Conservation (phyloP, 2,888 invertebrate species). For the Lathronympha strigana region DNA sequence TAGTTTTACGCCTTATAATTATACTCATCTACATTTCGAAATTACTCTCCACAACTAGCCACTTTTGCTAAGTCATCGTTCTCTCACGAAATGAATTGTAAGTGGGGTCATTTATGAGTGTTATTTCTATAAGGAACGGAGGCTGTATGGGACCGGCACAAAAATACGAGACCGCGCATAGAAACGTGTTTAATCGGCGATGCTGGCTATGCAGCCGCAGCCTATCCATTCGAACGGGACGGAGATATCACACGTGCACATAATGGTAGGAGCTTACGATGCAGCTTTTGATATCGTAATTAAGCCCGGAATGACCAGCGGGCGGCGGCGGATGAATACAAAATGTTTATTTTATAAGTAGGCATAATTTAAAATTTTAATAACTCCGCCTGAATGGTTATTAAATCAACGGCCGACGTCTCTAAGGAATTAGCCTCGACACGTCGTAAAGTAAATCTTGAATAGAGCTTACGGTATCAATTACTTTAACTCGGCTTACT, state of each 20-base stretch:
- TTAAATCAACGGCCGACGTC: slow-evolving; percentile 62
- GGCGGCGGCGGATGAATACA: slow-evolving; percentile 63
- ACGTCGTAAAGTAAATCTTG: slow-evolving; percentile 52
- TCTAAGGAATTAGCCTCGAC: slow-evolving; percentile 55
- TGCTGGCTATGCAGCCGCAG: slow-evolving; percentile 62
- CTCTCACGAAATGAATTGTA: slow-evolving; percentile 66
- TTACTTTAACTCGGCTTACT: slow-evolving; percentile 48
- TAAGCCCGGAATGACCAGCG: slow-evolving; percentile 59
- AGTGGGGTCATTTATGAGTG: slow-evolving; percentile 60
- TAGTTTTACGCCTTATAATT: slow-evolving; percentile 61
- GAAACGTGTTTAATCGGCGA: slow-evolving; percentile 81
- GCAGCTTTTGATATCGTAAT: slow-evolving; percentile 82
- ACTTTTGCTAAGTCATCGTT: slow-evolving; percentile 67
- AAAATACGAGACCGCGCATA: slow-evolving; percentile 81
- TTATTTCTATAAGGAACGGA: slow-evolving; percentile 52
- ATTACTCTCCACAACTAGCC: slow-evolving; percentile 53
- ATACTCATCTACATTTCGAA: slow-evolving; percentile 53
- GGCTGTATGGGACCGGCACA: slow-evolving; percentile 54
- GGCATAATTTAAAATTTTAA: slow-evolving; percentile 70
- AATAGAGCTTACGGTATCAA: slow-evolving; percentile 49
- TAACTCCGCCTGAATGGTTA: slow-evolving; percentile 67
- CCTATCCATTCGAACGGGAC: slow-evolving; percentile 63
- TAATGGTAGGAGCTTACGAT: slow-evolving; percentile 63
- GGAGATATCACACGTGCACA: slow-evolving; percentile 56
- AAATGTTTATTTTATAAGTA: slow-evolving; percentile 72